Percentiles rank a stretch among this genome's conserved stretches.
Evolutionary conservation across 2,888 invertebrate genomes (phyloP).

Genomic region (Carcina quercana): DNA sequence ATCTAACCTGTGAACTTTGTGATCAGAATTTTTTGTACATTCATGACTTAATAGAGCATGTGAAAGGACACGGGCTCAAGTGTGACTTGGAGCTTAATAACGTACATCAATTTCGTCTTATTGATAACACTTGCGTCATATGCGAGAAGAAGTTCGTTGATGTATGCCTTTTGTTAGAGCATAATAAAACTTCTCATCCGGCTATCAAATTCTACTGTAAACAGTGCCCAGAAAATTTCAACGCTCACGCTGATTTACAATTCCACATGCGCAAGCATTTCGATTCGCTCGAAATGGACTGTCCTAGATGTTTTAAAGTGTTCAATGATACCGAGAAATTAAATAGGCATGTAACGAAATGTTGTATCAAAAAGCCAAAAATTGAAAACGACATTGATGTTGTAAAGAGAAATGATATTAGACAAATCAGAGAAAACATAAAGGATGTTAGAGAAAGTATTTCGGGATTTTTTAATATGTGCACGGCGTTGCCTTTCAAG

Average conservation of each 20-base stretch:
- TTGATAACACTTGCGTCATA: slow-evolving; percentile 12
- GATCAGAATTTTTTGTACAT: slow-evolving; percentile 2
- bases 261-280: slow-evolving; percentile 3
- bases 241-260: slow-evolving; percentile 1
- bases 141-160: slow-evolving; percentile 8
- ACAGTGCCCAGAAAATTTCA: slow-evolving; percentile 1
- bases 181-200: slow-evolving; percentile 3
- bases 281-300: not conserved
- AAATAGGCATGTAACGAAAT: slow-evolving; percentile 3
- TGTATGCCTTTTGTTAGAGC: slow-evolving; percentile 5
- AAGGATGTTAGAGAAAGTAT: slow-evolving; percentile 17
- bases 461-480: slow-evolving; percentile 23
- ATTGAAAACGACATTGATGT: not conserved
- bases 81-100: slow-evolving; percentile 4
- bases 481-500: slow-evolving; percentile 34
- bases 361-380: slow-evolving; percentile 3
- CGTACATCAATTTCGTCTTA: slow-evolving; percentile 8
- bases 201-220: slow-evolving; percentile 1
- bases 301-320: slow-evolving; percentile 7
- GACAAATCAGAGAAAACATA: slow-evolving; percentile 4
- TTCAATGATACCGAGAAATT: slow-evolving; percentile 6
- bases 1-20: slow-evolving; percentile 29
- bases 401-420: not conserved
- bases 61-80: slow-evolving; percentile 6
- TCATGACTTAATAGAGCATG: slow-evolving; percentile 5